These are phyloP conservation scores for Caenorhabditis becei DNA, from an alignment of 2,888 invertebrate species.

Conservation along the genomic window DNA sequence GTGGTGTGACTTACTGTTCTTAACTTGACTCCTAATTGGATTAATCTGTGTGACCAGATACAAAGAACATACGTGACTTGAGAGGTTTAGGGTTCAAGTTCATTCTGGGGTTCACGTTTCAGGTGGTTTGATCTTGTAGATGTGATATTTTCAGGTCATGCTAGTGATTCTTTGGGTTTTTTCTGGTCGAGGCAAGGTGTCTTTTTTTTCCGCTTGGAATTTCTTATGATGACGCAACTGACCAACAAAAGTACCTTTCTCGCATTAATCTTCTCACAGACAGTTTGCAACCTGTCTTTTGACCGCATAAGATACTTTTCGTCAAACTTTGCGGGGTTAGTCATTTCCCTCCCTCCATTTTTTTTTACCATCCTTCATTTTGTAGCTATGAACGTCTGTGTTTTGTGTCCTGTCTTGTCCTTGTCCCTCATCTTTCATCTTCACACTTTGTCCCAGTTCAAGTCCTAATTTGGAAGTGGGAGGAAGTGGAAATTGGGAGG, in stretches of 20 bases:
- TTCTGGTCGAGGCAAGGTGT: background rate
- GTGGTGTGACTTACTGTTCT: background rate
- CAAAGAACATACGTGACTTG: slow-evolving; percentile 16
- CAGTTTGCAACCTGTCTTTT: background rate
- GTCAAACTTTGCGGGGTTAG: slow-evolving; percentile 4
- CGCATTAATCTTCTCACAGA: slow-evolving; percentile 12
- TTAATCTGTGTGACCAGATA: slow-evolving; percentile 1
- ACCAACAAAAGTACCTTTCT: slow-evolving; percentile 12
- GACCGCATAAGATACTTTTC: slow-evolving; percentile 2
- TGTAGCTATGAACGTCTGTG: slow-evolving; percentile 14
- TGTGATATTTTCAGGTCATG: background rate
- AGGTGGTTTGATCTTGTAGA: slow-evolving; percentile 25
- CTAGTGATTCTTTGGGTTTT: slow-evolving; percentile 4
- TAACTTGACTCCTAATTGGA: background rate
- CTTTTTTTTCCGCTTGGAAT: slow-evolving; percentile 9
- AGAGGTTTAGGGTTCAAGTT: slow-evolving; percentile 13
- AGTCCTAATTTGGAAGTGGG: background rate
- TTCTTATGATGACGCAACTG: slow-evolving; percentile 29
- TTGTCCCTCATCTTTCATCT: background rate
- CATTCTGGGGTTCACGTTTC: no score
- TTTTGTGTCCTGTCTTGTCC: background rate
- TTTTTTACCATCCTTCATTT: slow-evolving; percentile 27
- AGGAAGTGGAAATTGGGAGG: background rate
- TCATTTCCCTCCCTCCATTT: slow-evolving; percentile 4
- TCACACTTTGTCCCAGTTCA: background rate